A percentile compares a stretch with the other conserved stretches of the same genome.
Evolutionary conservation across 2,113 vertebrate genomes (phyloP).

Genomic region (Athene cunicularia): DNA sequence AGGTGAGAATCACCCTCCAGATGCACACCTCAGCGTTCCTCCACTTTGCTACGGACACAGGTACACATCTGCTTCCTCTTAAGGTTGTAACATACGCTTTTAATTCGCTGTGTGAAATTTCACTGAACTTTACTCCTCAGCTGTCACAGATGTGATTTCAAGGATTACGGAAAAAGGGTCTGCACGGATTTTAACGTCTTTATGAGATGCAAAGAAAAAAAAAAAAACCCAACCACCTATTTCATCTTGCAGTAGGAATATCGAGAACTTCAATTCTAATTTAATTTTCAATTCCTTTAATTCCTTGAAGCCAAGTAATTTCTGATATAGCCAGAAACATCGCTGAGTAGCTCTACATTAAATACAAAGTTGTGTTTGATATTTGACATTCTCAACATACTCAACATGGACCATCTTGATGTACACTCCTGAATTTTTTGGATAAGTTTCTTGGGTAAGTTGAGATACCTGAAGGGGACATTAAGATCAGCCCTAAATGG

Average conservation of each 20-base stretch:
- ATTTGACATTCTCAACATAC: background rate
- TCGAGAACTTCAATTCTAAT: background rate
- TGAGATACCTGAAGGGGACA: background rate
- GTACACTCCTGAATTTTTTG: background rate
- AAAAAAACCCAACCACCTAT: background rate
- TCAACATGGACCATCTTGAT: background rate
- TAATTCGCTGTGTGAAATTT: background rate
- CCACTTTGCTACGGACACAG: rapidly evolving
- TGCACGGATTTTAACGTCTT: background rate
- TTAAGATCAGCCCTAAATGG: background rate
- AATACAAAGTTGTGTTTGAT: background rate
- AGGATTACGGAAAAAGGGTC: background rate
- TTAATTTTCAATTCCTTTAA: background rate
- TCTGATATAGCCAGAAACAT: background rate
- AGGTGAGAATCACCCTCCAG: background rate
- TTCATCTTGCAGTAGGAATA: background rate
- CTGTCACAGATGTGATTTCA: background rate
- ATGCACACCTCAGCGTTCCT: background rate
- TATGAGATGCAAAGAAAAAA: background rate
- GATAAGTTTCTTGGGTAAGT: background rate
- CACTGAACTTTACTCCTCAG: background rate
- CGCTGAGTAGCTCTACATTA: background rate
- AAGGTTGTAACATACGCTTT: background rate
- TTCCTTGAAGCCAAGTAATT: background rate
- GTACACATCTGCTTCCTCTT: background rate